Evolutionary conservation across 2,113 vertebrate species (phyloP), one percentile per base, ranked within the genome.

Genomic region (Zapus hudsonius): DNA sequence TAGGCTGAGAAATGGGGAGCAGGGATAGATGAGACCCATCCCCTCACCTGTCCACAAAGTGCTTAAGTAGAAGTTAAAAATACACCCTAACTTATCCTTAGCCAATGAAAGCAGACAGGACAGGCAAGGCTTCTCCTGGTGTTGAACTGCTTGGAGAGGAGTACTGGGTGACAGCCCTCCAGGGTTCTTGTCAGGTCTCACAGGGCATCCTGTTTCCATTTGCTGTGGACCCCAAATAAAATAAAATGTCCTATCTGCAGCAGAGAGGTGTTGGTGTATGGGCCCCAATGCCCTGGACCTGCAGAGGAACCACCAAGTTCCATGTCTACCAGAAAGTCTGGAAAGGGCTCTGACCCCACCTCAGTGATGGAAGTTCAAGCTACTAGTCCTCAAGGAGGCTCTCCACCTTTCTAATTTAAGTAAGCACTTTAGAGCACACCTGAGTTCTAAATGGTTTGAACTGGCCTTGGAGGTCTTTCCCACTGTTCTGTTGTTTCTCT

Each of bases 311-410:
- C 38, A 38, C 40, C 31, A 47, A 59, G 75, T 69, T 1, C 8
- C 16, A 27, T 47, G 70, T 20, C 12, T 22, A 15, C 11, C 0
- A 7, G 2, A 4, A 0, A 0, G 22, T 82, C 31, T 20, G 0
- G 0, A 90, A 69, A 44, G 2, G 0, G 23, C 57, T 23, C 44
- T n/a, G n/a, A 16, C 15, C 12, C 25, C 40, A 73, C 47, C 63
- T 82, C 15, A 92, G 82, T 1, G 40, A 57, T 29, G 19, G 73
- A 27, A 90, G 11, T 0, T 1, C 31, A 64, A 85, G 57, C 44
- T 90, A 81, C 81, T 1, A 12, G 31, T 22, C 22, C 40, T 70
- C 25, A 23, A 69, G 80, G 61, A 13, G 22, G 7, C 47, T 61
- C 38, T 61, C 64, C 20, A 42, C n/a, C 66, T 80, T 47, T 13